Evolutionary conservation across 2,797 vertebrate genomes (phyloP), one percentile per base, ranked within the genome.

Genomic region (Knipowitschia caucasica): DNA sequence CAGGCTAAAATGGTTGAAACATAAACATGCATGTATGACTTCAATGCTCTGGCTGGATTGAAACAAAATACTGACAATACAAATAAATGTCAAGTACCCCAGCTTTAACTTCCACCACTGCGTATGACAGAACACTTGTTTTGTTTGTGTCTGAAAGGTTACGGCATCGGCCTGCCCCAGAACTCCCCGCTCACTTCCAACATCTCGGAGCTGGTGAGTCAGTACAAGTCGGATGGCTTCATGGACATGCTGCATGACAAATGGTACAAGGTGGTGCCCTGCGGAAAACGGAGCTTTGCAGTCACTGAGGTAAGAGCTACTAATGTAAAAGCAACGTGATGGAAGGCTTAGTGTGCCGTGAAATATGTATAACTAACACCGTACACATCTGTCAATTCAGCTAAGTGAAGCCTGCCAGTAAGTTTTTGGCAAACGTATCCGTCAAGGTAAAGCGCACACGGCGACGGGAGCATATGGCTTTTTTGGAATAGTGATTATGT

Each of bases 181-280:
- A 96, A 95, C 86, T 98, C 96, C 50, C 92, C 90, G 0, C 83
- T 99, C 67, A 97, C 96, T 50, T 95, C 96, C 74, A 99, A 99
- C 76, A 91, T 99, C 82, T 99, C 96, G 0, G 95, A 97, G 76
- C 84, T 98, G 40, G 93, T 99, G 71, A 96, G 95, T 80, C 94
- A 96, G 59, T 98, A 98, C 89, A 99, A 98, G 87, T 98, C 95
- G 1, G 94, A 98, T 0, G 96, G 96, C 58, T 96, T 98, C 86
- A 98, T 99, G 96, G 96, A 98, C 75, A 92, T 88, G 83, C 90
- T 99, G 35, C 96, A 99, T 1, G 96, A 99, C 89, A 99, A 98
- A 78, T 99, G 96, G 96, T 99, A 99, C 89, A 99, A 98, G 77
- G 91, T 98, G 20, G 94, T 98, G 46, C 96, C 96, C 1, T 99